Percentiles rank a stretch among this genome's conserved stretches.
Conservation (phyloP, 1,140 invertebrate genomes). For the Saccostrea cuccullata region DNA sequence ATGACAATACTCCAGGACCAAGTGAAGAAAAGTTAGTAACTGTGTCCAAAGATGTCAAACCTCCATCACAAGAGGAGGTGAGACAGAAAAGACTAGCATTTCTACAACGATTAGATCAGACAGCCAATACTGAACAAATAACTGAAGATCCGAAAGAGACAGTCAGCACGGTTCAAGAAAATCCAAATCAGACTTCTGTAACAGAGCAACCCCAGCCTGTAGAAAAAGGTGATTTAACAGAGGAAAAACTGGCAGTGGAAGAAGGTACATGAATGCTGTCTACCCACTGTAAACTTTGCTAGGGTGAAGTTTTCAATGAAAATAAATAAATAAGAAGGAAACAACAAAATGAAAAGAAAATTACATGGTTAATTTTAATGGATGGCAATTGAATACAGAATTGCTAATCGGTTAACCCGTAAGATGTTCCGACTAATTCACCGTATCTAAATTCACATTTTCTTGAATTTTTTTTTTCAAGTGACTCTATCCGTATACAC, state of each 20-base stretch:
- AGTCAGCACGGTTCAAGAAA: conserved; percentile 40
- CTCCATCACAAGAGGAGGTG: conserved; percentile 66
- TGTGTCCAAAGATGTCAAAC: not conserved
- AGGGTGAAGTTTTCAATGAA: no score
- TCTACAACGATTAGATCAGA: conserved; percentile 57
- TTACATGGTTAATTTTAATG: no score
- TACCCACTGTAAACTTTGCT: no score
- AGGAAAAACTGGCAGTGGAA: not conserved
- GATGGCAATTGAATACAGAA: no score
- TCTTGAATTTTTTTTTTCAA: no score
- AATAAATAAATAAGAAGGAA: no score
- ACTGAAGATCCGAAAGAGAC: not conserved
- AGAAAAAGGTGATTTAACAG: not conserved
- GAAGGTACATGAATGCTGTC: not conserved
- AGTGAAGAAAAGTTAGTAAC: not conserved
- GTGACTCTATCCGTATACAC: no score
- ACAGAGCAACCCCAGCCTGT: not conserved
- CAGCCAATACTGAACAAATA: not conserved
- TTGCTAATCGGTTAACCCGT: no score
- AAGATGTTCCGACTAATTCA: no score
- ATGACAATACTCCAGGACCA: not conserved
- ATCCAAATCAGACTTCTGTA: conserved; percentile 29
- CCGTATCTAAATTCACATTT: no score
- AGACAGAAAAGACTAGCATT: conserved; percentile 71
- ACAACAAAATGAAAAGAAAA: no score